Percentiles rank a stretch among this genome's conserved stretches.
These are phyloP conservation scores for Neotoxoptera formosana DNA, from an alignment of 1,140 invertebrate genomes.

Conservation along the genomic window DNA sequence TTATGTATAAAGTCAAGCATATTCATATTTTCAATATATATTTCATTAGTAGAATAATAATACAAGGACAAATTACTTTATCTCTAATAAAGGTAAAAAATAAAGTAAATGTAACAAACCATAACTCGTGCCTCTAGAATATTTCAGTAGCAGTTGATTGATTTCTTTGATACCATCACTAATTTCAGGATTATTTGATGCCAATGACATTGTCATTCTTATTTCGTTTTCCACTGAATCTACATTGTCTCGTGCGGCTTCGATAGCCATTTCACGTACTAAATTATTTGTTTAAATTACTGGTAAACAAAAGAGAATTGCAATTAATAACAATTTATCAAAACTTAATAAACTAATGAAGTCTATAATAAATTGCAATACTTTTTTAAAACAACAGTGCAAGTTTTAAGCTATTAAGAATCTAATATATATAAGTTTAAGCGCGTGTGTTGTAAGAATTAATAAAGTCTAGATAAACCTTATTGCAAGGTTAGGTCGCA, in stretches of 20 bases:
- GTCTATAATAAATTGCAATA: background rate
- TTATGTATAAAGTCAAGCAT: background rate
- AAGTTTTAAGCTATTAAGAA: too few species aligned
- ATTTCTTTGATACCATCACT: constrained; percentile 9
- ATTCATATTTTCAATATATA: background rate
- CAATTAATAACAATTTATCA: background rate
- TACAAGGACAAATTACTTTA: background rate
- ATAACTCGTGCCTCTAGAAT: background rate
- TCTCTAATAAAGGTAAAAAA: background rate
- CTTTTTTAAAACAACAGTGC: background rate
- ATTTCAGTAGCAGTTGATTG: background rate
- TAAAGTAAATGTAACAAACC: background rate
- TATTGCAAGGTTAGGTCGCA: too few species aligned
- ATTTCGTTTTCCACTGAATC: background rate
- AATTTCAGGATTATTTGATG: background rate
- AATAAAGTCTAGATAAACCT: too few species aligned
- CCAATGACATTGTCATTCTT: background rate
- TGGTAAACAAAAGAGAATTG: background rate
- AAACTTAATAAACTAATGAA: background rate
- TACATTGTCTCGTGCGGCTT: background rate
- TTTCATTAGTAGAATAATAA: background rate
- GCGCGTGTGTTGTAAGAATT: too few species aligned
- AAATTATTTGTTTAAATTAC: background rate
- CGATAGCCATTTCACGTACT: background rate
- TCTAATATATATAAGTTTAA: too few species aligned